Base-by-base conservation (phyloP, 2,888 invertebrate species). In the Agonopterix subpropinquella region DNA sequence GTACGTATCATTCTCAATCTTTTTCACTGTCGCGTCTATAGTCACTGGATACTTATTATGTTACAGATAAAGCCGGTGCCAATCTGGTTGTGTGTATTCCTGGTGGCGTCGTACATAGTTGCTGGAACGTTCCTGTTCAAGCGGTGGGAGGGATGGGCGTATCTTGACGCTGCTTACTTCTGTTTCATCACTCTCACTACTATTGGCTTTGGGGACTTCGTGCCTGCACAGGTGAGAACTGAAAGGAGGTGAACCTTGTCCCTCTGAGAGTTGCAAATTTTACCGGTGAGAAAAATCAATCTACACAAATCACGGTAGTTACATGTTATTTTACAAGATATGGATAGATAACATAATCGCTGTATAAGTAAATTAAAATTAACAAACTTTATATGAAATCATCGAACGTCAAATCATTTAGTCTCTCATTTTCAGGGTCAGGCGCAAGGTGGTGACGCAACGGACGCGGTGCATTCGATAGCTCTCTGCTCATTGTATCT, bases 151-250 rank as follows among this genome's bases (percentile, higher is more conserved):
- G 83, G 90, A 13, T 97, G 97, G 97, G 90, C 91, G 0, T 95
- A 94, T 67, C 89, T 96, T 52, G 96, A 97, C 73, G 94, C 96
- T 0, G 96, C 96, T 1, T 97, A 97, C 79, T 97, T 97, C 82
- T 97, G 97, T 79, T 97, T 97, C 84, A 96, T 97, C 62, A 97
- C 97, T 0, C 89, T 97, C 56, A 97, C 97, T 15, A 97, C 97
- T 1, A 97, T 97, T 52, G 97, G 97, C 11, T 97, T 97, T 65
- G 97, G 97, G 0, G 97, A 97, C 76, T 94, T 96, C 67, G 97
- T 97, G 8, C 97, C 97, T 0, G 96, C 95, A 0, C 95, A 95
- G 78, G 92, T 92, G 85, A 90, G 47, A 39, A 37, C 37, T 10
- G 8, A 13, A 2, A 13, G 13, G 13, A 13, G 13, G 13, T 13